Percentiles rank a stretch among this genome's conserved stretches.
These are phyloP conservation scores for Malaclemys terrapin DNA, from an alignment of 2,113 vertebrate species.

Conservation along the genomic window DNA sequence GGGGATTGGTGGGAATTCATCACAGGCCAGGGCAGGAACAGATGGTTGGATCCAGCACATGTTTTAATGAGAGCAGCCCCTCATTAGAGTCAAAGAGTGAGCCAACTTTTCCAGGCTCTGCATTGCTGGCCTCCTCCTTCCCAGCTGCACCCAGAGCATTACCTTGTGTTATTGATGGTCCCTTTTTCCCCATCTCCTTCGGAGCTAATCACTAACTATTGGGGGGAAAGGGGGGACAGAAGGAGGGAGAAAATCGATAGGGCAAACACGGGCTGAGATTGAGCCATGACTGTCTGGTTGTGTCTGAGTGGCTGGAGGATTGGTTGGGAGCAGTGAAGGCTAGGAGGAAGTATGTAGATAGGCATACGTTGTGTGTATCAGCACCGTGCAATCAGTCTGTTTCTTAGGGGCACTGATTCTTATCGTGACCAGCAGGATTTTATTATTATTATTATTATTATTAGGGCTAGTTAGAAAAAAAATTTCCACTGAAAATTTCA, in stretches of 20 bases:
- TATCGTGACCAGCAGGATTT: background rate
- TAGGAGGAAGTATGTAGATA: background rate
- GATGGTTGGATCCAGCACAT: conserved; percentile 16
- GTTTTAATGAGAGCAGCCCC: conserved; percentile 27
- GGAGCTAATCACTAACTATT: conserved; percentile 11
- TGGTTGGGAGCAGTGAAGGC: background rate
- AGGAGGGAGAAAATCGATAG: background rate
- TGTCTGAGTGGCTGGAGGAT: background rate
- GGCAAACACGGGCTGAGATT: background rate
- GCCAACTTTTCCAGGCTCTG: conserved; percentile 9
- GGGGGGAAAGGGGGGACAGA: background rate
- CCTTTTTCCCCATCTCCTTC: conserved; percentile 32
- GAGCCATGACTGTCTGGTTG: background rate
- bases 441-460: background rate
- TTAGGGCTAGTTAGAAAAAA: background rate
- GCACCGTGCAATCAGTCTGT: background rate
- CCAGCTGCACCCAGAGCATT: background rate
- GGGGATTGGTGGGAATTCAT: background rate
- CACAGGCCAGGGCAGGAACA: conserved; percentile 5
- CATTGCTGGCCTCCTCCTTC: background rate
- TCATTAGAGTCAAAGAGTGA: background rate
- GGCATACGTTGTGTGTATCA: rapidly evolving
- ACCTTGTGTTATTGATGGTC: conserved; percentile 3
- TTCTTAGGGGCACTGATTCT: background rate
- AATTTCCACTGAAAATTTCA: background rate